phyloP scores from a whole-genome alignment of 2,888 invertebrate species.

The Anticlea derivata region DNA sequence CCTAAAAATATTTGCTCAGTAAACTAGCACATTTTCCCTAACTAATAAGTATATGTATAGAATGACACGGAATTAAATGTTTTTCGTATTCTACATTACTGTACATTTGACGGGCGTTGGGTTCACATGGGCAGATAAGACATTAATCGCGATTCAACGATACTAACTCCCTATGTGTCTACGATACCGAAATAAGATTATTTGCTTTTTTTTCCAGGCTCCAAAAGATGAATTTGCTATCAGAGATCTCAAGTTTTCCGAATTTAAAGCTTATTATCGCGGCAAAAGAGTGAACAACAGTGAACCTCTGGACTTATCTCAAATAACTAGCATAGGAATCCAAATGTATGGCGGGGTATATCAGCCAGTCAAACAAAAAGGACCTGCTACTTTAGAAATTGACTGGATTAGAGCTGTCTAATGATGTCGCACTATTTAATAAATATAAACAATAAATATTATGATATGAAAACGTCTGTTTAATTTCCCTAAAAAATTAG shows the following conservation, averaged over 20 bases:
- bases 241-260: slow-evolving; percentile 76
- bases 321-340: slow-evolving; percentile 85
- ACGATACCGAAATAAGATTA: slow-evolving; percentile 29
- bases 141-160: too few species aligned
- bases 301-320: slow-evolving; percentile 81
- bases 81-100: too few species aligned
- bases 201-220: slow-evolving; percentile 61
- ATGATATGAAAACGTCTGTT: neutral
- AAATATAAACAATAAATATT: neutral
- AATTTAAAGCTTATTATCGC: slow-evolving; percentile 85
- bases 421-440: slow-evolving; percentile 12
- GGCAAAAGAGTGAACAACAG: slow-evolving; percentile 82
- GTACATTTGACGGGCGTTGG: too few species aligned
- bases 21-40: too few species aligned
- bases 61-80: too few species aligned
- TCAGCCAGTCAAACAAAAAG: slow-evolving; percentile 84
- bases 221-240: slow-evolving; percentile 81
- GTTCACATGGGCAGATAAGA: too few species aligned
- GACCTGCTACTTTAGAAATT: slow-evolving; percentile 86
- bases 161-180: neutral
- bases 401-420: slow-evolving; percentile 82
- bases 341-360: slow-evolving; percentile 88
- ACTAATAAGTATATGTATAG: too few species aligned
- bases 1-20: too few species aligned
- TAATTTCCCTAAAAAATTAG: neutral